Percentiles rank a stretch among this genome's conserved stretches.
Conservation (phyloP, 2,888 invertebrate genomes). For the Yponomeuta cagnagella region DNA sequence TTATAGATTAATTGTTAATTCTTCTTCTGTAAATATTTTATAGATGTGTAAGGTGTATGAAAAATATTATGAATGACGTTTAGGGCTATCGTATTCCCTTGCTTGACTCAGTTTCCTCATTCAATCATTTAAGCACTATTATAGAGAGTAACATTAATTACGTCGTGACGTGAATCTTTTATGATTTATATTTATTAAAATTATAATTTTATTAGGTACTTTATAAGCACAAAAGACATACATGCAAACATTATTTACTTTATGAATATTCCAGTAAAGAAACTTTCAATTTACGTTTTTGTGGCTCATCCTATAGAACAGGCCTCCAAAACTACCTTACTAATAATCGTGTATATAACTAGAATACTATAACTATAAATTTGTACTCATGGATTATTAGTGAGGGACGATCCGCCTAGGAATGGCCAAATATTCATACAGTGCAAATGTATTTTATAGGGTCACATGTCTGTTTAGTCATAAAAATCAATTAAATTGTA, state of each 20-base stretch:
- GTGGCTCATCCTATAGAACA: constrained; percentile 17
- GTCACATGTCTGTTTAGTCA: not conserved
- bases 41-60: constrained; percentile 46
- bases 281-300: constrained; percentile 20
- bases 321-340: constrained; percentile 22
- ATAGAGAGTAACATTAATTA: constrained; percentile 2
- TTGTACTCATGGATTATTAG: constrained; percentile 23
- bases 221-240: constrained; percentile 65
- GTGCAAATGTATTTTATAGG: constrained; percentile 58
- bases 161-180: constrained; percentile 30
- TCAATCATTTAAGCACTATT: not conserved
- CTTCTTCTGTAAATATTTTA: constrained; percentile 65
- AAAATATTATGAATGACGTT: constrained; percentile 33
- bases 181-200: constrained; percentile 62
- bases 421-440: constrained; percentile 48
- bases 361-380: not conserved
- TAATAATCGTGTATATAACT: constrained; percentile 14
- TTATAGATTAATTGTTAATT: constrained; percentile 63
- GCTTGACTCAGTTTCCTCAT: constrained; percentile 13
- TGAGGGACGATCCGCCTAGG: constrained; percentile 48
- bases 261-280: not conserved
- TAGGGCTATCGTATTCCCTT: not conserved
- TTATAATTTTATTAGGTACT: constrained; percentile 43
- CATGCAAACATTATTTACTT: constrained; percentile 18
- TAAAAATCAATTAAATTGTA: not conserved